phyloP scores from a whole-genome alignment of 2,113 vertebrate species.

The Maccullochella peelii region DNA sequence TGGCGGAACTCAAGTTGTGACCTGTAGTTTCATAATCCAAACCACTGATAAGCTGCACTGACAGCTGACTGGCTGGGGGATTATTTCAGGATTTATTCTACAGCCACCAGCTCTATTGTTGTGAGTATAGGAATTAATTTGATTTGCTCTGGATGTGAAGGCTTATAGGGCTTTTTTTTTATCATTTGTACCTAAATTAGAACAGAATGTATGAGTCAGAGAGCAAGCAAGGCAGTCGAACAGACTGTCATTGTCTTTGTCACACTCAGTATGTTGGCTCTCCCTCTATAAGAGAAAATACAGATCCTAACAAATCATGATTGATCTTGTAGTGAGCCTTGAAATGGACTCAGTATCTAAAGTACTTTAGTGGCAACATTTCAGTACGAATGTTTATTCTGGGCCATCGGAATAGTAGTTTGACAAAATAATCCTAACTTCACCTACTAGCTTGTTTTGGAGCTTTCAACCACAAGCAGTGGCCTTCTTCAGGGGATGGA shows the following conservation, averaged over 20 bases:
- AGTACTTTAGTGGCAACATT: neutral
- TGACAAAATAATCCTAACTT: neutral
- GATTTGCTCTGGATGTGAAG: neutral
- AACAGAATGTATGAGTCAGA: neutral
- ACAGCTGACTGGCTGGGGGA: neutral
- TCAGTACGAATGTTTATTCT: neutral
- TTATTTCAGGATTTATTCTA: constrained; percentile 5
- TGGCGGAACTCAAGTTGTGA: neutral
- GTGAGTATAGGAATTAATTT: neutral
- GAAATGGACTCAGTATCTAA: neutral
- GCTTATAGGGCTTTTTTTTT: neutral
- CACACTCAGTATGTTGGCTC: neutral
- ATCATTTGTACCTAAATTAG: neutral
- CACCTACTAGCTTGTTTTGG: neutral
- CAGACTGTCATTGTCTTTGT: neutral
- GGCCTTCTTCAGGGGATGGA: neutral
- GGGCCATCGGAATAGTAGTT: neutral
- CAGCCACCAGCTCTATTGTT: neutral
- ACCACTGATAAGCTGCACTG: neutral
- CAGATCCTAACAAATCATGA: neutral
- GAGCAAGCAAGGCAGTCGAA: neutral
- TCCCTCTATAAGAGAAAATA: neutral
- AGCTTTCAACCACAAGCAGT: neutral
- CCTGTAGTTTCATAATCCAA: constrained; percentile 3
- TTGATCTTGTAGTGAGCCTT: neutral